A percentile compares a stretch with the other conserved stretches of the same genome.
These are phyloP conservation scores for Lagria hirta DNA, from an alignment of 2,888 invertebrate species.

Conservation along the genomic window DNA sequence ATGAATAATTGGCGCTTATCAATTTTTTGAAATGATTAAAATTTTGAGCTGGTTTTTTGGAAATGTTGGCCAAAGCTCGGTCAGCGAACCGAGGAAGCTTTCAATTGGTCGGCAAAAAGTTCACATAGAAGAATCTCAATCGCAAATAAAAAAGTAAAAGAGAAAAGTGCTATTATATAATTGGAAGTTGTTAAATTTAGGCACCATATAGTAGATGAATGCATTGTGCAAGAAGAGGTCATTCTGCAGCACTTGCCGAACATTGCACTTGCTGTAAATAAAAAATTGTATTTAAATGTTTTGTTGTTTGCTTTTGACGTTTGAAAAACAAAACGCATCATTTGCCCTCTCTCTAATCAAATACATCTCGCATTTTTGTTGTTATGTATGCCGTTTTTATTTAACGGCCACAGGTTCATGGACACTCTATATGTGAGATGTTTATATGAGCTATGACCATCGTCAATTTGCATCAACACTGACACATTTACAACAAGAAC, in stretches of 20 bases:
- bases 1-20: no score
- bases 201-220: conserved; percentile 5
- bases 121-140: no score
- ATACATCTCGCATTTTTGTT: conserved; percentile 31
- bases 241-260: no score
- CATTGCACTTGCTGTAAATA: conserved; percentile 24
- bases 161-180: conserved; percentile 21
- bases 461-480: conserved; percentile 41
- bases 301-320: conserved; percentile 29
- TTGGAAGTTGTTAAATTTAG: conserved; percentile 26
- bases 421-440: no score
- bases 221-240: conserved; percentile 26
- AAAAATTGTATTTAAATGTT: conserved; percentile 29
- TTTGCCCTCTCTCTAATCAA: conserved; percentile 29
- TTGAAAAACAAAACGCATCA: conserved; percentile 40
- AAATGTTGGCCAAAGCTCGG: no score
- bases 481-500: no score
- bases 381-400: conserved; percentile 34
- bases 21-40: no score
- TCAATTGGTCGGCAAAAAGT: conserved; percentile 7
- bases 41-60: no score
- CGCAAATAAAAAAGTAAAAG: conserved; percentile 4
- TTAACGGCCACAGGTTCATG: conserved; percentile 44
- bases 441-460: conserved; percentile 40
- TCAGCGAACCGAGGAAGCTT: conserved; percentile 15